Evolutionary conservation across 2,888 invertebrate species (phyloP), one percentile per base, ranked within the genome.

Genomic region (Andrena bicolor): DNA sequence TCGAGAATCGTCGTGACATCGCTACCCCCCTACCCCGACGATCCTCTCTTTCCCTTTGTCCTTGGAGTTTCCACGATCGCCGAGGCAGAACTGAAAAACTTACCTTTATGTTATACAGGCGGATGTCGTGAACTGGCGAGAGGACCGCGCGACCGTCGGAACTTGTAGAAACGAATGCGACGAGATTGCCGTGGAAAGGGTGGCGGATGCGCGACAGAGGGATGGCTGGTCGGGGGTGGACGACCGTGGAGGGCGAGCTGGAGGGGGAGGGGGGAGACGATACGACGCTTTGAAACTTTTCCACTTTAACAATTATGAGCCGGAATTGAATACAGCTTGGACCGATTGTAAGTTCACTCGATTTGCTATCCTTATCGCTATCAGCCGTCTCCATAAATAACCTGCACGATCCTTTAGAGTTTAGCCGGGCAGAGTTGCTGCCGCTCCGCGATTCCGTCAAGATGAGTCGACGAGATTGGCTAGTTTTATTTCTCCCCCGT

Each of bases 281-380:
- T 86, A 85, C 86, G 88, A 87, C 85, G 90, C 90, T 89, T 89
- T 81, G 88, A 92, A 92, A 92, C 89, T 92, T 92, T 92, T 91
- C 90, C 89, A 91, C 91, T 92, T 92, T 91, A 92, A 92, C 92
- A 92, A 92, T 92, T 92, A 92, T 92, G 91, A 92, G 90, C 87
- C 89, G 87, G 90, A 92, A 92, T 92, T 91, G 91, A 92, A 92
- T 92, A 91, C 91, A 90, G 90, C 91, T 91, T 91, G 89, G 86
- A 86, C 88, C 87, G 89, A 89, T 90, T 90, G 89, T 89, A 90
- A 86, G 87, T 89, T 90, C 89, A 87, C 90, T 90, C 91, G 90
- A 92, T 92, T 91, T 91, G 90, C 91, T 87, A 87, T 90, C 88
- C 91, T 91, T 91, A 91, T 91, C 90, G 88, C 89, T 90, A 91